phyloP scores from a whole-genome alignment of 2,113 vertebrate genomes.

The Microtus ochrogaster region DNA sequence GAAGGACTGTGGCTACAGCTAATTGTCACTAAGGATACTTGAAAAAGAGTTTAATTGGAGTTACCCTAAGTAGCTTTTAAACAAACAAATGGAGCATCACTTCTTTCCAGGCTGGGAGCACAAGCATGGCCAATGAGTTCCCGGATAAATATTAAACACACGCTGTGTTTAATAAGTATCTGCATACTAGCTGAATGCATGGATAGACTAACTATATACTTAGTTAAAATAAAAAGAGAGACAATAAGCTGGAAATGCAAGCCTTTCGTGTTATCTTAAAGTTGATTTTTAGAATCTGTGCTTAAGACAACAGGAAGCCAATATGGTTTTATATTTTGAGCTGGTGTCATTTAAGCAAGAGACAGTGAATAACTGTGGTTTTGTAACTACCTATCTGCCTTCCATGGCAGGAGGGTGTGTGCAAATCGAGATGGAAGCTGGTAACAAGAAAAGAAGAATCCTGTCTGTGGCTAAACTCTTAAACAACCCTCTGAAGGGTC shows the following conservation, averaged over 20 bases:
- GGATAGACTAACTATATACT: neutral
- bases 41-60: neutral
- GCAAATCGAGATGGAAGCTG: neutral
- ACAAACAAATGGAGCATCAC: neutral
- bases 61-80: conserved; percentile 1
- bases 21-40: neutral
- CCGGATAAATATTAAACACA: neutral
- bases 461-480: neutral
- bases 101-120: neutral
- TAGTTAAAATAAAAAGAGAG: neutral
- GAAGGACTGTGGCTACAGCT: neutral
- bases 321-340: conserved; percentile 33
- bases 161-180: neutral
- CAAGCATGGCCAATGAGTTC: neutral
- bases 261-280: neutral
- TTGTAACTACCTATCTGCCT: conserved; percentile 18
- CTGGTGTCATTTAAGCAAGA: neutral
- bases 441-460: conserved; percentile 2
- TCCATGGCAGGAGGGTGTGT: neutral
- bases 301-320: neutral
- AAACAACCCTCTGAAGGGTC: neutral
- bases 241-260: neutral
- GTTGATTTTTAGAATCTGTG: neutral
- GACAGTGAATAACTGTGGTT: neutral
- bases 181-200: neutral